Percentiles rank a stretch among this genome's conserved stretches.
Evolutionary conservation across 2,797 vertebrate species (phyloP).

Genomic region (Syngnathus rostellatus): DNA sequence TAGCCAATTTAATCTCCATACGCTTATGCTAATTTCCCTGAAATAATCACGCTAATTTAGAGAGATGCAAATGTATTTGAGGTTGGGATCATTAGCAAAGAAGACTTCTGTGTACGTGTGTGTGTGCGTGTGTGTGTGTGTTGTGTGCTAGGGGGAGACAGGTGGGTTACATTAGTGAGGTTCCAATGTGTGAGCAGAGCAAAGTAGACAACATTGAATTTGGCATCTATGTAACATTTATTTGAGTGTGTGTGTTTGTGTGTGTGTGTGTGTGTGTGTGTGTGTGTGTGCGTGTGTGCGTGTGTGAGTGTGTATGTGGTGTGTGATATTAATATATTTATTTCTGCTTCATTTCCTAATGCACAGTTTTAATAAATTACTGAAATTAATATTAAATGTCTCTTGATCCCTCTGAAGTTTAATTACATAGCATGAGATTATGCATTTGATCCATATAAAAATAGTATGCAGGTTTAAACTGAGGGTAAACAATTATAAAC

Average conservation of each 20-base stretch:
- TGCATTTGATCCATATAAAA: background rate
- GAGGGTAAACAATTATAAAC: conserved; percentile 1
- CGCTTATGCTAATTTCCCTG: conserved; percentile 66
- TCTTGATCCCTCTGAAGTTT: conserved; percentile 6
- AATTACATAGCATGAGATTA: background rate
- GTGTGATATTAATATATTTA: conserved; percentile 2
- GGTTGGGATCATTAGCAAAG: conserved; percentile 64
- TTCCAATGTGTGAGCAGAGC: conserved; percentile 42
- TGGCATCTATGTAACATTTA: conserved; percentile 9
- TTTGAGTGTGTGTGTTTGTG: background rate
- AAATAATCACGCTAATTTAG: conserved; percentile 73
- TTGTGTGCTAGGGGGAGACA: conserved; percentile 1
- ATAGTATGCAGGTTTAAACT: background rate
- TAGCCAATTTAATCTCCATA: conserved; percentile 71
- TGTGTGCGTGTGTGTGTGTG: conserved; percentile 15
- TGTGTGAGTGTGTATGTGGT: background rate
- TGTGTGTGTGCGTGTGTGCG: background rate
- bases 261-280: background rate
- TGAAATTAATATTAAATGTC: conserved; percentile 3
- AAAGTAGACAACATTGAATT: conserved; percentile 25
- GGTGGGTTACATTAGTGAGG: conserved; percentile 44
- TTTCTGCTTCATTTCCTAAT: conserved; percentile 3
- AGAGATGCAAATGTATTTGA: conserved; percentile 69
- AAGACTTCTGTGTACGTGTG: conserved; percentile 15
- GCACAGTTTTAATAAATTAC: conserved; percentile 4